Base-by-base conservation (phyloP, 2,113 vertebrate species). In the Prionailurus viverrinus region DNA sequence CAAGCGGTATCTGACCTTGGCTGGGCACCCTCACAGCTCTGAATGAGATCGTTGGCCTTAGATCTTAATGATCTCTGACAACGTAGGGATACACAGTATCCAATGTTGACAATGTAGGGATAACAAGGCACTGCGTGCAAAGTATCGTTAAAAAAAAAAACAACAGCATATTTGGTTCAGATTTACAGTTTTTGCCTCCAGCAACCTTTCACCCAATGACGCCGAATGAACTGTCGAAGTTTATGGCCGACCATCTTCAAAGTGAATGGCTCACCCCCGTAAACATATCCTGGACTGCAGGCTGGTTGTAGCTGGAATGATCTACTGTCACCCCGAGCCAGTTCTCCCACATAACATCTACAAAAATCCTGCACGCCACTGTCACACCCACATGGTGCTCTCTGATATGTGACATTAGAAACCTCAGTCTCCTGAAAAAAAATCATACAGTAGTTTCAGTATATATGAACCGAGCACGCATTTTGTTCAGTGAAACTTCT, bases 381-480 rank as follows among this genome's bases (percentile, higher is more conserved):
- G 48, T 91, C 93, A 95, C 79, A 51, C 92, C 65, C 84, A 93
- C 95, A 10, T 3, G 41, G 87, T 53, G 7, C n/a, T 39, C 88
- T 97, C 95, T 39, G 33, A 71, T 53, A 87, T 14, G 45, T 85
- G 65, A 94, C 96, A 95, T 95, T 80, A 94, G 81, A 95, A 94
- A 93, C 95, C 97, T 94, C 96, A 95, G 45, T 94, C 96, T 93
- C 94, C 89, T 94, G 94, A 89, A 81, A 93, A 96, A 96, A 97
- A 97, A 63, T 91, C 74, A n/a, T 55, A n/a, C 78, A 78, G n/a
- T 53, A 90, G 92, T 97, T 97, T 98, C 95, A 39, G 94, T 80
- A 29, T 41, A 68, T 68, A 61, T 65, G 74, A 89, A 92, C 82
- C 2, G 51, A 79, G 88, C 61, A 66, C 79, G 66, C 16, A 0